These are phyloP conservation scores for Ligdia adustata DNA, from an alignment of 2,888 invertebrate species.

Conservation along the genomic window DNA sequence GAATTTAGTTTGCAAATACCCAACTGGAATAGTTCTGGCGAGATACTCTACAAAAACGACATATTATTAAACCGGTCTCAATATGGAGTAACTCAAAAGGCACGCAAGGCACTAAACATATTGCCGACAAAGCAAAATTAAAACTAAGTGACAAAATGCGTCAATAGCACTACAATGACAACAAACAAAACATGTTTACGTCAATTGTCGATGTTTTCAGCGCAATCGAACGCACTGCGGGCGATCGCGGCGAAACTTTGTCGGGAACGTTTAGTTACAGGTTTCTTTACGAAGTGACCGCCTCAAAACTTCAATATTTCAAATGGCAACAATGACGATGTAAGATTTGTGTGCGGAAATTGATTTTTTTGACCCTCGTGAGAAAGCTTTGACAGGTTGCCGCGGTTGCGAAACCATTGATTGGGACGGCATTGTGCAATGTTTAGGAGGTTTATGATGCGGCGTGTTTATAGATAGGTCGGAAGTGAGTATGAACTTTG, in stretches of 20 bases:
- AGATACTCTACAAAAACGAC: not conserved
- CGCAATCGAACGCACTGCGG: constrained; percentile 69
- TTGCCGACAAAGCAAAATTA: constrained; percentile 60
- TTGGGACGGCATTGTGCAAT: constrained; percentile 66
- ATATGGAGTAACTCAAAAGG: constrained; percentile 43
- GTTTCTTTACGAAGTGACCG: constrained; percentile 50
- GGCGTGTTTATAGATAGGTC: constrained; percentile 26
- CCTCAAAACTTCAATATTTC: constrained; percentile 72
- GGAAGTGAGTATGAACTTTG: constrained; percentile 48
- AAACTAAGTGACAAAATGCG: constrained; percentile 59
- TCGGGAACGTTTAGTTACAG: constrained; percentile 48
- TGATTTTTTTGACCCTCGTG: constrained; percentile 79
- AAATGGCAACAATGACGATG: constrained; percentile 77
- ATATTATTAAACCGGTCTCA: constrained; percentile 1
- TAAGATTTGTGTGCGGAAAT: constrained; percentile 83
- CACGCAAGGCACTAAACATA: constrained; percentile 24
- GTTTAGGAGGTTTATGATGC: constrained; percentile 32
- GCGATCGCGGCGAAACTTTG: constrained; percentile 64
- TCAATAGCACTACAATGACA: constrained; percentile 59
- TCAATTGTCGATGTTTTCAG: constrained; percentile 75
- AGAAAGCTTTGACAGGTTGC: constrained; percentile 79
- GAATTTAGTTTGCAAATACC: too few species aligned
- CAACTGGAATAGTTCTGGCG: not conserved
- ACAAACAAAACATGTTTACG: constrained; percentile 73
- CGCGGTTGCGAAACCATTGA: constrained; percentile 54